These are phyloP conservation scores for Avahi laniger DNA, from an alignment of 2,797 vertebrate genomes.

Conservation along the genomic window DNA sequence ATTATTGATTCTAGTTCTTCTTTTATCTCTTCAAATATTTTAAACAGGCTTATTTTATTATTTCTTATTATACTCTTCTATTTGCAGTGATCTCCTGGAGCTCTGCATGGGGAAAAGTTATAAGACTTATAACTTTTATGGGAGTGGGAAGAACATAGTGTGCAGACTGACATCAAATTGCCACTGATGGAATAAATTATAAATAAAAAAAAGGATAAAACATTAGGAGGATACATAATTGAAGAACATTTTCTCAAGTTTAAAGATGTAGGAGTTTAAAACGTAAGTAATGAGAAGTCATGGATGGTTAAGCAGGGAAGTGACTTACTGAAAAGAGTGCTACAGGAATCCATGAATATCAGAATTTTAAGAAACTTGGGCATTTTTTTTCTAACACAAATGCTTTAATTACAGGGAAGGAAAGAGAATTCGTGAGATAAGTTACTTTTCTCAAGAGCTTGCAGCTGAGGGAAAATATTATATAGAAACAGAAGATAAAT, in stretches of 20 bases:
- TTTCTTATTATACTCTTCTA: not conserved
- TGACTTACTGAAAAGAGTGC: not conserved
- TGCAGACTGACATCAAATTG: not conserved
- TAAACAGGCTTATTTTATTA: conserved; percentile 26
- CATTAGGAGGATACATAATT: not conserved
- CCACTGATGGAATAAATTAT: not conserved
- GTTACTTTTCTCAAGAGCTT: not conserved
- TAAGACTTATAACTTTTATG: not conserved
- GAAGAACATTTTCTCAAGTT: not conserved
- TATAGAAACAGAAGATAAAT: not conserved
- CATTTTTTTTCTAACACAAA: not conserved
- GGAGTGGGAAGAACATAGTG: not conserved
- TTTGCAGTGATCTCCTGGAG: not conserved
- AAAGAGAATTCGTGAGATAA: not conserved
- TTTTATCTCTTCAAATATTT: conserved; percentile 11
- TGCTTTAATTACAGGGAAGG: not conserved
- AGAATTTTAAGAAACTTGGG: not conserved
- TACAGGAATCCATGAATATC: not conserved
- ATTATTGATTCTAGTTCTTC: not conserved
- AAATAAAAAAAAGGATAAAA: not conserved
- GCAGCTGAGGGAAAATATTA: not conserved
- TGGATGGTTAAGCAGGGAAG: not conserved
- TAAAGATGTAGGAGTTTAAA: not conserved
- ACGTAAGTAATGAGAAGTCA: not conserved
- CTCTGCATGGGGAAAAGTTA: not conserved